These are phyloP conservation scores for Drosophila subquinaria DNA, from an alignment of 2,888 invertebrate genomes.

Conservation along the genomic window DNA sequence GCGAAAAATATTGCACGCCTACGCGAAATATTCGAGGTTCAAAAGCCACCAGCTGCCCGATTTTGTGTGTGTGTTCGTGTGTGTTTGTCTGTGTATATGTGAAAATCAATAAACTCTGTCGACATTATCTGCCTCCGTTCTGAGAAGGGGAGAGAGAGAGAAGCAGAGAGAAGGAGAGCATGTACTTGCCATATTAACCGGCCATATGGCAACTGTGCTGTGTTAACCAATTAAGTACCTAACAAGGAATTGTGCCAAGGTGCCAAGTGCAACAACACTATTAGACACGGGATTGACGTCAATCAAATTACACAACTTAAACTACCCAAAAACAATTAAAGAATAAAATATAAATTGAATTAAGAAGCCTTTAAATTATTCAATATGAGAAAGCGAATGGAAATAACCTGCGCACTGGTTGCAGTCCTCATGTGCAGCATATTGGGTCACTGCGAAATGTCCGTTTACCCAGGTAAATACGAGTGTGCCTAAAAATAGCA, in stretches of 20 bases:
- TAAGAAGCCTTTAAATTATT: background rate
- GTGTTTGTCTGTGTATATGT: slow-evolving; percentile 39
- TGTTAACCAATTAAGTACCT: slow-evolving; percentile 17
- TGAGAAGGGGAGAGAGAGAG: slow-evolving; percentile 26
- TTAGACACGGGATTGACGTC: background rate
- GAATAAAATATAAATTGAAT: slow-evolving; percentile 1
- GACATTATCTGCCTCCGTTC: slow-evolving; percentile 25
- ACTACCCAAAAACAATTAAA: slow-evolving; percentile 5
- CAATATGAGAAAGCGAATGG: slow-evolving; percentile 67
- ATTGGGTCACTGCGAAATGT: slow-evolving; percentile 85
- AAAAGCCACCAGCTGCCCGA: slow-evolving; percentile 71
- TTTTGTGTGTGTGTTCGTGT: slow-evolving; percentile 10
- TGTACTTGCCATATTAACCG: slow-evolving; percentile 57
- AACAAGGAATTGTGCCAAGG: slow-evolving; percentile 12
- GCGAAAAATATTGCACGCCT: slow-evolving; percentile 69
- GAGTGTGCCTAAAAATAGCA: slow-evolving; percentile 78
- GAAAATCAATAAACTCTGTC: slow-evolving; percentile 75
- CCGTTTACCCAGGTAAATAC: slow-evolving; percentile 84
- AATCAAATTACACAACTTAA: background rate
- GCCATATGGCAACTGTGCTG: slow-evolving; percentile 67
- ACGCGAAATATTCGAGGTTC: slow-evolving; percentile 50
- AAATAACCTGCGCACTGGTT: slow-evolving; percentile 64
- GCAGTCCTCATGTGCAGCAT: slow-evolving; percentile 80
- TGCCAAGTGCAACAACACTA: background rate
- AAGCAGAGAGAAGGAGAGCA: slow-evolving; percentile 34